Conservation (phyloP, 2,797 vertebrate species). For the Iguana delicatissima region DNA sequence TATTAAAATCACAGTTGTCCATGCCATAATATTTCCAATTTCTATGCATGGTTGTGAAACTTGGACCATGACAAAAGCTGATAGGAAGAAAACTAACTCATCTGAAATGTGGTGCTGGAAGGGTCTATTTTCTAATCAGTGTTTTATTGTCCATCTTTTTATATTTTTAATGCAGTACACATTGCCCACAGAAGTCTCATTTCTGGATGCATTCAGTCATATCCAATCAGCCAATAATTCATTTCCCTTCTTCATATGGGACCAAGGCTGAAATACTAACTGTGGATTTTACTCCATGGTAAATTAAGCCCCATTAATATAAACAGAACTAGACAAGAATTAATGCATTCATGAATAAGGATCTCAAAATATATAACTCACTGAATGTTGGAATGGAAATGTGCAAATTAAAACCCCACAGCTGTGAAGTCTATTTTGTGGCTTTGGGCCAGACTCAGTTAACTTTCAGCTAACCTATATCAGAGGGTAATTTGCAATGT, state of each 20-base stretch:
- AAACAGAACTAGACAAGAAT: neutral
- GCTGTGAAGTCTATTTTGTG: neutral
- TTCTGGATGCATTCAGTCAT: too few species aligned
- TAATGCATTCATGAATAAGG: neutral
- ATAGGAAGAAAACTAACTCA: too few species aligned
- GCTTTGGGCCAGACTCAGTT: neutral
- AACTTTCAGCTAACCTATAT: slow-evolving; percentile 5
- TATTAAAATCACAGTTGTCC: too few species aligned
- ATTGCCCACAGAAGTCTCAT: too few species aligned
- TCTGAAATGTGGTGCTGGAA: too few species aligned
- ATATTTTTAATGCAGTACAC: too few species aligned
- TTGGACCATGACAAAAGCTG: too few species aligned
- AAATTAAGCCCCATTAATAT: neutral
- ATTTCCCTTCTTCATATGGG: neutral
- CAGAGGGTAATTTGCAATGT: neutral
- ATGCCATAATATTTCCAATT: too few species aligned
- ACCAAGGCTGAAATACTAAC: neutral
- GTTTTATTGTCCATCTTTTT: too few species aligned
- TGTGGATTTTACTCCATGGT: neutral
- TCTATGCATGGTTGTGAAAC: too few species aligned
- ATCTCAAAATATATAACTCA: neutral
- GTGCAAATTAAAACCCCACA: neutral
- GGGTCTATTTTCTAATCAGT: too few species aligned
- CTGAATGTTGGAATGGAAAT: neutral
- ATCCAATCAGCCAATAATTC: too few species aligned